Evolutionary conservation across 2,797 vertebrate species (phyloP), one percentile per base, ranked within the genome.

Genomic region (Schizothorax lantsangensis): DNA sequence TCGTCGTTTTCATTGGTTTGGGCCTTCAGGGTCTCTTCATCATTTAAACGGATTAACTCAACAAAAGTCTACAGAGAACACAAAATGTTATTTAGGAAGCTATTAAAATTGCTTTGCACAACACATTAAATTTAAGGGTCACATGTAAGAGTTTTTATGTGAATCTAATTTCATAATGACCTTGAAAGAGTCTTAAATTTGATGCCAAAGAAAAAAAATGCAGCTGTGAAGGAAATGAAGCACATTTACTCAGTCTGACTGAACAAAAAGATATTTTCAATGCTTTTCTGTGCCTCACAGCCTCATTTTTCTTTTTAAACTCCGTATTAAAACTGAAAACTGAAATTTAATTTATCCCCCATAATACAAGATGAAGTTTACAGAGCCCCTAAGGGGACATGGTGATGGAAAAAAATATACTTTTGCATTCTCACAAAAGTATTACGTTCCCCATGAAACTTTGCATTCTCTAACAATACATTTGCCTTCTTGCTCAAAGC

Each of bases 1-100:
- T 96, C 95, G 59, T 96, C 94, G 10, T 96, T 86, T 86, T 96
- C 90, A 64, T 69, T 93, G 21, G 96, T 97, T 90, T 97, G 96
- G 6, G 90, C 87, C 49, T 91, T 92, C 87, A 97, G 79, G 1
- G 80, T 77, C 33, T 95, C 93, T 2, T 96, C 94, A 4, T 96
- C 90, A 68, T 94, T 94, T 73, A 97, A 87, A 84, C 93, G 92
- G 89, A 97, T 79, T 12, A 91, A 88, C 88, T 97, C 96, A 38
- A 96, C 96, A 89, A 90, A 96, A 0, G 89, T 91, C 96, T 97
- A 49, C 3, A 52, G 68, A 72, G 71, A 83, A 59, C 30, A 79
- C 3, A 40, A n/a, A 68, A 38, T 36, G 19, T 81, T 49, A 38
- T n/a, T 59, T 40, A n/a, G 12, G 49, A 81, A 49, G 79, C 21